Evolutionary conservation across 2,888 invertebrate genomes (phyloP).

Genomic region (Sesia bembeciformis): DNA sequence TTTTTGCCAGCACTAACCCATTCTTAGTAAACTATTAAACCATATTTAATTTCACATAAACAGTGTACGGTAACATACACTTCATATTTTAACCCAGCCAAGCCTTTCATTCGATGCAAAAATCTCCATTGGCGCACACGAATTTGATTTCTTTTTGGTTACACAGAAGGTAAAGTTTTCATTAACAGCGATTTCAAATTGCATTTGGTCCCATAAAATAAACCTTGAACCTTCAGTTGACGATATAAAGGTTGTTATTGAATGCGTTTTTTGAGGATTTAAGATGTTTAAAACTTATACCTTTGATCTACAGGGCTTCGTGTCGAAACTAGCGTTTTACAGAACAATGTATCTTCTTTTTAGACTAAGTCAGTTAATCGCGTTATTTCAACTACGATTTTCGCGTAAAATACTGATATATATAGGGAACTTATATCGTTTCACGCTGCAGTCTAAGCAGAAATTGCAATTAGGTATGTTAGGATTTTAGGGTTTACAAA

Average conservation of each 20-base stretch:
- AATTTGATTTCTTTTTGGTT: slow-evolving; percentile 36
- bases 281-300: slow-evolving; percentile 41
- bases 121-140: slow-evolving; percentile 19
- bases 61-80: slow-evolving; percentile 54
- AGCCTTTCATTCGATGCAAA: slow-evolving; percentile 38
- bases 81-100: slow-evolving; percentile 45
- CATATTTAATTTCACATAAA: slow-evolving; percentile 64
- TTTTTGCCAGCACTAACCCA: slow-evolving; percentile 39
- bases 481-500: no score
- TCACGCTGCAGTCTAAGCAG: no score
- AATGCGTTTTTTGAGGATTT: slow-evolving; percentile 15
- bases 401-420: slow-evolving; percentile 26
- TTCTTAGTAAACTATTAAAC: slow-evolving; percentile 63
- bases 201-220: slow-evolving; percentile 11
- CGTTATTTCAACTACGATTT: slow-evolving; percentile 35
- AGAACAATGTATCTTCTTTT: slow-evolving; percentile 61
- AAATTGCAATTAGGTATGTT: no score
- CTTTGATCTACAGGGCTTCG: slow-evolving; percentile 56
- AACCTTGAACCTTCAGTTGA: slow-evolving; percentile 20
- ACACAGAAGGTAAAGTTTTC: slow-evolving; percentile 34
- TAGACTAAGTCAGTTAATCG: slow-evolving; percentile 49
- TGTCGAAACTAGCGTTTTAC: slow-evolving; percentile 68
- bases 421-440: slow-evolving; percentile 6
- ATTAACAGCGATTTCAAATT: slow-evolving; percentile 16
- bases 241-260: slow-evolving; percentile 25